These are phyloP conservation scores for Metaphire vulgaris DNA, from an alignment of 1,140 invertebrate genomes.

Conservation along the genomic window DNA sequence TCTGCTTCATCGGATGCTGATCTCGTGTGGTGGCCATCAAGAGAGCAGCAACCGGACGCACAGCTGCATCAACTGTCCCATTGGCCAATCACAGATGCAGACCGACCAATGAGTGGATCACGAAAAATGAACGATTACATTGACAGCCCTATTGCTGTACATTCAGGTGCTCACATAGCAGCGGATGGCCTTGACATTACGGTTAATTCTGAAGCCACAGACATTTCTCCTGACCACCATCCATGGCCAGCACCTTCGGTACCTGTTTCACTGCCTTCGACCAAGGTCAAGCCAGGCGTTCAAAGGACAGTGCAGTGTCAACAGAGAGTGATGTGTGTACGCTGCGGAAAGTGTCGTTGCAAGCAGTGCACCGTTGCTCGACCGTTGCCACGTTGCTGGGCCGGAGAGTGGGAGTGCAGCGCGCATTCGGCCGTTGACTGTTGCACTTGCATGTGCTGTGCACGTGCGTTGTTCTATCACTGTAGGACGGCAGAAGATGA, in stretches of 20 bases:
- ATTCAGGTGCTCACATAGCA: neutral
- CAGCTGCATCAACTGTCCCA: neutral
- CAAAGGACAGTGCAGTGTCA: neutral
- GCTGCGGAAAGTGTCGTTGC: slow-evolving; percentile 78
- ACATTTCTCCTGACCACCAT: neutral
- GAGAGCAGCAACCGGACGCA: neutral
- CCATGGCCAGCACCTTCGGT: neutral
- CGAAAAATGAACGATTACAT: neutral
- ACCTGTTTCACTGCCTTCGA: neutral
- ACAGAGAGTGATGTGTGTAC: slow-evolving; percentile 69
- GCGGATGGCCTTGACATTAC: neutral
- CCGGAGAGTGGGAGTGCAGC: slow-evolving; percentile 73
- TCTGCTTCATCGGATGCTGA: neutral
- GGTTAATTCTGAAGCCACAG: neutral
- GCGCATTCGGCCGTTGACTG: slow-evolving; percentile 78
- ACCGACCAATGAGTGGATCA: neutral
- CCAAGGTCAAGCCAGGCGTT: neutral
- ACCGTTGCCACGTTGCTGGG: slow-evolving; percentile 73
- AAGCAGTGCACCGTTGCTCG: slow-evolving; percentile 74
- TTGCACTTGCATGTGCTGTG: slow-evolving; percentile 83
- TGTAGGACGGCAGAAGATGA: slow-evolving; percentile 69
- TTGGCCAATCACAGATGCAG: neutral
- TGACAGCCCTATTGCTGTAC: neutral
- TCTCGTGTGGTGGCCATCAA: neutral
- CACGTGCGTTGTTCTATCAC: slow-evolving; percentile 85